These are phyloP conservation scores for Podabrus alpinus DNA, from an alignment of 2,888 invertebrate genomes.

Conservation along the genomic window DNA sequence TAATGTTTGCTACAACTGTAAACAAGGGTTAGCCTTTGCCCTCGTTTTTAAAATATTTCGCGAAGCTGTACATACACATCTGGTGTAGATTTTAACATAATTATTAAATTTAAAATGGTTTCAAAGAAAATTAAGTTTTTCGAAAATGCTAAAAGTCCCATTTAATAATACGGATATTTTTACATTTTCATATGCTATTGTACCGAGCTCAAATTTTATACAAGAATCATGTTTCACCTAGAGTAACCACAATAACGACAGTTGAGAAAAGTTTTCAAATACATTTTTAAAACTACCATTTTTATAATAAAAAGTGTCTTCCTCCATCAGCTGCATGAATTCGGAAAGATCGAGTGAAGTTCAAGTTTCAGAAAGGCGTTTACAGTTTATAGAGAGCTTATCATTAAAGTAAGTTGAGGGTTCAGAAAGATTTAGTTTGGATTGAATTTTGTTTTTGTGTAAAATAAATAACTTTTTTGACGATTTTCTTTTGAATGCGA, in stretches of 20 bases:
- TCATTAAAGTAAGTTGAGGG: background rate
- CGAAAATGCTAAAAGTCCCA: background rate
- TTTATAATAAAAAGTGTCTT: background rate
- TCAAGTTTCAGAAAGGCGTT: background rate
- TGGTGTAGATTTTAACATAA: background rate
- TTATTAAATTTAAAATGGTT: background rate
- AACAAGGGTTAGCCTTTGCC: slow-evolving; percentile 13
- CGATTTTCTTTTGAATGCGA: background rate
- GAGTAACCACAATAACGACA: slow-evolving; percentile 1
- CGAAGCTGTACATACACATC: background rate
- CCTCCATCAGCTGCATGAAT: background rate
- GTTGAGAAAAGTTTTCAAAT: background rate
- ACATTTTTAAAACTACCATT: background rate
- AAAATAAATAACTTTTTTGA: background rate
- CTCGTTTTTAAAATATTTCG: background rate
- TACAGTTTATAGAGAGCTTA: slow-evolving; percentile 1
- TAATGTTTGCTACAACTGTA: slow-evolving; percentile 18
- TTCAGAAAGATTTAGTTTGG: background rate
- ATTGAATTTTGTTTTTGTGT: background rate
- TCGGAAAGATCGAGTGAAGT: background rate
- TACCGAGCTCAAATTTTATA: background rate
- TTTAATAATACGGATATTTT: background rate
- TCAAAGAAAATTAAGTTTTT: background rate
- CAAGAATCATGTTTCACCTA: background rate
- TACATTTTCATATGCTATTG: background rate